Percentiles rank a stretch among this genome's conserved stretches.
These are phyloP conservation scores for Enteromius mattozi DNA, from an alignment of 2,797 vertebrate species.

Conservation along the genomic window DNA sequence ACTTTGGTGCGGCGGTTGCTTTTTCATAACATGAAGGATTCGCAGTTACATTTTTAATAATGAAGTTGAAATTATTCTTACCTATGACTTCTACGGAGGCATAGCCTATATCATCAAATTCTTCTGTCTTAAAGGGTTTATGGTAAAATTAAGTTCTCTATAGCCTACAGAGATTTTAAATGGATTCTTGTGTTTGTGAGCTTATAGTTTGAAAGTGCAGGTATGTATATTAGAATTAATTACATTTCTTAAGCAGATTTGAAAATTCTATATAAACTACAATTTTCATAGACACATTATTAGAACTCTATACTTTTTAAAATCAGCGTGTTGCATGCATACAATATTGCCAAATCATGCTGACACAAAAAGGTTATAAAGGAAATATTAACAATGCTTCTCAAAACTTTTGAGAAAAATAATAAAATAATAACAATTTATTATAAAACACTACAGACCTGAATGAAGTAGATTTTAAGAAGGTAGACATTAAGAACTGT, in stretches of 20 bases:
- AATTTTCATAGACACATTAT: not conserved
- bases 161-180: not conserved
- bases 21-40: not conserved
- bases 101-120: not conserved
- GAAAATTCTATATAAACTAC: not conserved
- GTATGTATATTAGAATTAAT: not conserved
- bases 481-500: not conserved
- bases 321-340: no score
- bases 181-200: not conserved
- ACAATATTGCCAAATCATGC: not conserved
- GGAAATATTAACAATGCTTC: not conserved
- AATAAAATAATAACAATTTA: not conserved
- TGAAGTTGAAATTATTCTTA: not conserved
- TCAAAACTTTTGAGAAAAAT: not conserved
- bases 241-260: not conserved
- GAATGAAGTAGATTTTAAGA: not conserved
- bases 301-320: not conserved
- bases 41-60: not conserved
- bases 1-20: not conserved
- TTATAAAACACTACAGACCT: not conserved
- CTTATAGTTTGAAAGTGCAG: not conserved
- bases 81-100: not conserved
- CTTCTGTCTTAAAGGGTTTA: not conserved
- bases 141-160: not conserved
- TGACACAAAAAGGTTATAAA: not conserved